Percentiles rank a stretch among this genome's conserved stretches.
Evolutionary conservation across 1,140 invertebrate species (phyloP).

Genomic region (Piezodorus guildinii): DNA sequence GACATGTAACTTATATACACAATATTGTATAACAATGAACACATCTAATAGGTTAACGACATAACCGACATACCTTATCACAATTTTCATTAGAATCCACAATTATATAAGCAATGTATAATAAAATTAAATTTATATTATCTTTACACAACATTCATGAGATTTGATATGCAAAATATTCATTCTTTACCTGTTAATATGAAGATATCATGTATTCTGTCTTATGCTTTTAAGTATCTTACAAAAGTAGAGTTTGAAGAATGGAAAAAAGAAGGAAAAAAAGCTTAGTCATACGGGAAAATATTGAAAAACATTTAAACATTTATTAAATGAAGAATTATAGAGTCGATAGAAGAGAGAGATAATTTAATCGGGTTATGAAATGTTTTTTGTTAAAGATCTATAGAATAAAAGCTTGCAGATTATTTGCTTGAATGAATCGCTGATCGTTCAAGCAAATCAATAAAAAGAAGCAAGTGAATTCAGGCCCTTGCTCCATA

Average conservation of each 20-base stretch:
- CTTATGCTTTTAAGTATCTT: neutral
- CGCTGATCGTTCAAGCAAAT: no score
- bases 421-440: no score
- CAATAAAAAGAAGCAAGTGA: no score
- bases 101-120: constrained; percentile 1
- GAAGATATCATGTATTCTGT: neutral
- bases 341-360: no score
- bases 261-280: neutral
- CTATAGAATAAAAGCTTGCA: no score
- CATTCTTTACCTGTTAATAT: neutral
- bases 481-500: no score
- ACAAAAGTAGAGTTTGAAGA: neutral
- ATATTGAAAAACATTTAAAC: neutral
- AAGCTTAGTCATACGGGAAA: neutral
- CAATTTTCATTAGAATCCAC: constrained; percentile 21
- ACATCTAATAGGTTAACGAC: constrained; percentile 21
- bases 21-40: constrained; percentile 24
- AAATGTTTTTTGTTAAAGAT: no score
- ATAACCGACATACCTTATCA: constrained; percentile 22
- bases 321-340: neutral
- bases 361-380: no score
- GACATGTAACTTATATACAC: constrained; percentile 17
- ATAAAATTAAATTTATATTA: constrained; percentile 5
- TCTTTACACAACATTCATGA: constrained; percentile 15
- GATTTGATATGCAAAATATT: constrained; percentile 22